These are phyloP conservation scores for Mobula birostris DNA, from an alignment of 2,113 vertebrate genomes.

Conservation along the genomic window DNA sequence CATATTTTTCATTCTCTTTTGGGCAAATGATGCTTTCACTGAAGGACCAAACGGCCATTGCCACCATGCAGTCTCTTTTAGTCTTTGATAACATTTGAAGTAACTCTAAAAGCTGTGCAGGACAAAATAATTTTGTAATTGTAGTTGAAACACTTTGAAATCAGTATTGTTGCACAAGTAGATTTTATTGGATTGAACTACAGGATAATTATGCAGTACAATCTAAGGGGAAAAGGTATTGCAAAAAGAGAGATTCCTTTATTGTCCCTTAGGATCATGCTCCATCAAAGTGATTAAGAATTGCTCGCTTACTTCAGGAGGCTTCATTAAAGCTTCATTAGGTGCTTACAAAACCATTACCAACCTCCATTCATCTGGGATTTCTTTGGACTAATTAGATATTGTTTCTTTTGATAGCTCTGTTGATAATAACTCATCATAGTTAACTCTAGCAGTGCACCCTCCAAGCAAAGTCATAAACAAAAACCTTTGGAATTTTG, in stretches of 20 bases:
- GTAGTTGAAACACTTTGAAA: neutral
- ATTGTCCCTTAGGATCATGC: neutral
- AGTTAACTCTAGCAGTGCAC: neutral
- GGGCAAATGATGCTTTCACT: no score
- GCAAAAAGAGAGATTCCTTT: neutral
- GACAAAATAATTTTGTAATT: neutral
- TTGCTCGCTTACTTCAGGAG: neutral
- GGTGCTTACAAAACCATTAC: conserved; percentile 23
- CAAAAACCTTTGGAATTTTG: neutral
- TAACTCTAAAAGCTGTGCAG: neutral
- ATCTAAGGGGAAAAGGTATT: conserved; percentile 11
- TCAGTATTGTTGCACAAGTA: neutral
- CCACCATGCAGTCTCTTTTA: no score
- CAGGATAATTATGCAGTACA: neutral
- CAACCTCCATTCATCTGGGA: neutral
- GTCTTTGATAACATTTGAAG: neutral
- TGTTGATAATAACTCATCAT: conserved; percentile 7
- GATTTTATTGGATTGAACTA: neutral
- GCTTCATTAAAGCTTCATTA: conserved; percentile 18
- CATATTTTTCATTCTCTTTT: no score
- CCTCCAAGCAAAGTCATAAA: neutral
- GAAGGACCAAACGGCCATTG: no score
- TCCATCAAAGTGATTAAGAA: neutral
- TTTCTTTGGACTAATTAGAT: neutral
- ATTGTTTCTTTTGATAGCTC: neutral